These are phyloP conservation scores for Eucera pruinosa DNA, from an alignment of 2,888 invertebrate species.

Conservation along the genomic window DNA sequence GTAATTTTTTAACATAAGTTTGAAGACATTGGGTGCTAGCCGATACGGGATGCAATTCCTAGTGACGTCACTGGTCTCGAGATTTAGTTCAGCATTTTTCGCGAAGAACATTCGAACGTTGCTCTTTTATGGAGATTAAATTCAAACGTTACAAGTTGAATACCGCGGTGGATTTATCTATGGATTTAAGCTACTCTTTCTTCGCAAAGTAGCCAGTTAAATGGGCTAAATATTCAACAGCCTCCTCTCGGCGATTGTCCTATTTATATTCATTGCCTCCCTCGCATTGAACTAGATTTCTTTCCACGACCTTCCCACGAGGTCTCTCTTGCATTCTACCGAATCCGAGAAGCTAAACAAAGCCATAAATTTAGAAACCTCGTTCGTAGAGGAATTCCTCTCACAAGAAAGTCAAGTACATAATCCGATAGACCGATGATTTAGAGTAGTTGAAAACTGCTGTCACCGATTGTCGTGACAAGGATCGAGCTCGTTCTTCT, in stretches of 20 bases:
- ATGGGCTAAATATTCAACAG: neutral
- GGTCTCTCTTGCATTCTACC: neutral
- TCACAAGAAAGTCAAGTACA: neutral
- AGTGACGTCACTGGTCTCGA: no score
- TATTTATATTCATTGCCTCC: constrained; percentile 18
- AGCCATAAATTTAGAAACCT: neutral
- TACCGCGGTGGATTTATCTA: no score
- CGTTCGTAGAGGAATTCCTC: neutral
- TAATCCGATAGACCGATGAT: neutral
- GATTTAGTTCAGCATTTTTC: no score
- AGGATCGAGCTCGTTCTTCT: neutral
- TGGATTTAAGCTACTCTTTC: neutral
- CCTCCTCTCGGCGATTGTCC: neutral
- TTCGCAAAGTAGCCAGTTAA: neutral
- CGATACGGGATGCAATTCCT: no score
- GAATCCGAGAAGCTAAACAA: neutral
- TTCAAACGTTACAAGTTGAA: no score
- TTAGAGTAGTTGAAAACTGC: neutral
- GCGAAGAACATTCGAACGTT: no score
- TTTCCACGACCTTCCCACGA: constrained; percentile 5
- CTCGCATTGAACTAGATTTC: constrained; percentile 25
- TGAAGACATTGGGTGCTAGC: no score
- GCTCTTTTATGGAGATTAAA: no score
- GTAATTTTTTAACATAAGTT: no score
- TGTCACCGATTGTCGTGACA: neutral